Evolutionary conservation across 2,113 vertebrate species (phyloP).

Genomic region (Laterallus jamaicensis): DNA sequence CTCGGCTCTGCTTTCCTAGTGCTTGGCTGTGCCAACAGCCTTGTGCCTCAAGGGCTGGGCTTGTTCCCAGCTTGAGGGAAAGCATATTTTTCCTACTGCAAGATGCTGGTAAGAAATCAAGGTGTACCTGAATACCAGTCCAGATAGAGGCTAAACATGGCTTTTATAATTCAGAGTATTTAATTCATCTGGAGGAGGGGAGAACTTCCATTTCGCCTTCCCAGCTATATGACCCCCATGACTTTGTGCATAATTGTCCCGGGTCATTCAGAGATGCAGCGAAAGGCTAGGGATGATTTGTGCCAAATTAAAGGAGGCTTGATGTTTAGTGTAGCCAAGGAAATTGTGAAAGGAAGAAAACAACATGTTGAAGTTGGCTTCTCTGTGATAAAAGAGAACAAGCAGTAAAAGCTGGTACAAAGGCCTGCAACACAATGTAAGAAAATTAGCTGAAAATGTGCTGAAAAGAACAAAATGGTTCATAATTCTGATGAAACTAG

Average conservation of each 20-base stretch:
- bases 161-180: background rate
- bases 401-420: background rate
- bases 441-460: background rate
- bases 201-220: background rate
- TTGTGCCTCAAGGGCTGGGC: fast-evolving
- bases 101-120: background rate
- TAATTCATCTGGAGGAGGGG: background rate
- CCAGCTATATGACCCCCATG: background rate
- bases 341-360: background rate
- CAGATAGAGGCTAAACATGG: background rate
- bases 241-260: background rate
- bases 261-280: background rate
- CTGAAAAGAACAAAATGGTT: background rate
- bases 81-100: background rate
- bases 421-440: background rate
- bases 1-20: background rate
- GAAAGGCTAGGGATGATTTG: background rate
- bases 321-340: background rate
- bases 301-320: background rate
- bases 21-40: fast-evolving
- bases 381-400: background rate
- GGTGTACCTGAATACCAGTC: background rate
- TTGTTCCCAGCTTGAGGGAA: background rate
- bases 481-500: background rate
- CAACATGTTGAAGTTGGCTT: background rate